These are phyloP conservation scores for Betta splendens DNA, from an alignment of 2,797 vertebrate species.

Conservation along the genomic window DNA sequence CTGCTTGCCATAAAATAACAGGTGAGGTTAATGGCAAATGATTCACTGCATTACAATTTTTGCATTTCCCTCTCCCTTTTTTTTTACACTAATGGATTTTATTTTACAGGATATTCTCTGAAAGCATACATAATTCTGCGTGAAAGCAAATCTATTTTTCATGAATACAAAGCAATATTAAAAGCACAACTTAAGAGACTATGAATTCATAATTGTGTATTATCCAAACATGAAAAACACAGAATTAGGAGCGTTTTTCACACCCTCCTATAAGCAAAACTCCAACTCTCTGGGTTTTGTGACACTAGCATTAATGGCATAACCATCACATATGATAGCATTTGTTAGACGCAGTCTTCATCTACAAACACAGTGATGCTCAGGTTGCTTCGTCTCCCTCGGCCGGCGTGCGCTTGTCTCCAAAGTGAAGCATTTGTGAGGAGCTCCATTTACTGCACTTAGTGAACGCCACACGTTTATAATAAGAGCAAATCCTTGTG, in stretches of 20 bases:
- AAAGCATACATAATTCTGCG: slow-evolving; percentile 72
- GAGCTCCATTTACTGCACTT: too few relatives aligned
- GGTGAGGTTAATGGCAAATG: slow-evolving; percentile 80
- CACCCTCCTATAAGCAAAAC: slow-evolving; percentile 17
- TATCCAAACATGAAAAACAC: slow-evolving; percentile 56
- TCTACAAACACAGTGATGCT: too few relatives aligned
- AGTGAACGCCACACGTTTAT: too few relatives aligned
- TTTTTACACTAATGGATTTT: slow-evolving; percentile 80
- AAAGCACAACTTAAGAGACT: slow-evolving; percentile 69
- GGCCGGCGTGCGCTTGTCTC: too few relatives aligned
- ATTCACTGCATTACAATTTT: slow-evolving; percentile 79
- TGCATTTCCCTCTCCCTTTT: slow-evolving; percentile 72
- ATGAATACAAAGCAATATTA: slow-evolving; percentile 75
- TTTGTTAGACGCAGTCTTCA: too few relatives aligned
- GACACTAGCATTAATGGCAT: too few relatives aligned
- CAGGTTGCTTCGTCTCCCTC: too few relatives aligned
- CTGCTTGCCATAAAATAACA: slow-evolving; percentile 80
- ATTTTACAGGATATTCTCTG: slow-evolving; percentile 71
- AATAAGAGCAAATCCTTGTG: too few relatives aligned
- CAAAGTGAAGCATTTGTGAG: too few relatives aligned
- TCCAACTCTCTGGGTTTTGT: too few relatives aligned
- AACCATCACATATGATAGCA: too few relatives aligned
- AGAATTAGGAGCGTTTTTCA: slow-evolving; percentile 41
- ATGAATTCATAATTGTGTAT: slow-evolving; percentile 67
- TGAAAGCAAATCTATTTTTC: slow-evolving; percentile 72